A percentile compares a stretch with the other conserved stretches of the same genome.
Conservation (phyloP, 2,113 vertebrate species). For the Lynx canadensis region DNA sequence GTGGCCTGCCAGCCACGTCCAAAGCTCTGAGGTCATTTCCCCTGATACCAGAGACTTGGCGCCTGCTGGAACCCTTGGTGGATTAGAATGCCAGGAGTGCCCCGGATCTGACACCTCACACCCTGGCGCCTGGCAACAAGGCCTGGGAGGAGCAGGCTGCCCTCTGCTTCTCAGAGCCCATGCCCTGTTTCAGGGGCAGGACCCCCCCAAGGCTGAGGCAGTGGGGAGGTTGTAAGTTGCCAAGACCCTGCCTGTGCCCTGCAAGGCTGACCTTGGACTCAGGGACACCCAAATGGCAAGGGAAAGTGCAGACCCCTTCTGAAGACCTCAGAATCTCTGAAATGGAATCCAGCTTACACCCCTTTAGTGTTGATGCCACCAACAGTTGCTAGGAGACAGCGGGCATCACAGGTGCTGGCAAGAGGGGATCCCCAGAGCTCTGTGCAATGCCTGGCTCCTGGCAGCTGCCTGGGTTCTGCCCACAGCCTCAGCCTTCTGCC, state of each 20-base stretch:
- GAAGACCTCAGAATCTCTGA: slow-evolving; percentile 6
- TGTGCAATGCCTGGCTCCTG: background rate
- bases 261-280: background rate
- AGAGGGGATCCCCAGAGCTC: slow-evolving; percentile 10
- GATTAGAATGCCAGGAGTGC: slow-evolving; percentile 56
- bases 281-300: background rate
- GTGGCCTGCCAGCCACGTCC: slow-evolving; percentile 64
- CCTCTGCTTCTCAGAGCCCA: background rate
- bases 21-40: slow-evolving; percentile 79
- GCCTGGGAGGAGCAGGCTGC: background rate
- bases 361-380: background rate
- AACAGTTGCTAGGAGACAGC: slow-evolving; percentile 60
- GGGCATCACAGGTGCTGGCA: background rate
- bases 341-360: background rate
- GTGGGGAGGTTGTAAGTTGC: fast-evolving
- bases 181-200: background rate
- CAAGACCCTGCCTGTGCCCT: background rate
- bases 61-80: background rate
- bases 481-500: background rate
- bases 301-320: background rate
- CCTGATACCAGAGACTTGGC: slow-evolving; percentile 64
- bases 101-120: slow-evolving; percentile 71
- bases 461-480: background rate
- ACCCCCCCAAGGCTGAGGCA: background rate
- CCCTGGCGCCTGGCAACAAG: slow-evolving; percentile 10